phyloP scores from a whole-genome alignment of 2,113 vertebrate species.

The Taurulus bubalis region DNA sequence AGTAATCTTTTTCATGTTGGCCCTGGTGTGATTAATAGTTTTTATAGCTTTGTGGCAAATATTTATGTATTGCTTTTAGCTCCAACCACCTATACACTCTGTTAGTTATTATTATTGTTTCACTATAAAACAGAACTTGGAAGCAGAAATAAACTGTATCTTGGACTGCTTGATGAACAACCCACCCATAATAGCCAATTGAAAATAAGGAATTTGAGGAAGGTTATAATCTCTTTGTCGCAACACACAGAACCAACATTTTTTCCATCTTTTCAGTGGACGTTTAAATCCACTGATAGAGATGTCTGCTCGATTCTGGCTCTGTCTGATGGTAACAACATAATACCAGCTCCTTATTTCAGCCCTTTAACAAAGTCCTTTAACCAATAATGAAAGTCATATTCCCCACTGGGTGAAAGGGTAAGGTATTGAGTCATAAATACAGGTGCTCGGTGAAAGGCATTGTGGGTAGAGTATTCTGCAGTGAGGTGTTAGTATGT shows the following conservation, averaged over 20 bases:
- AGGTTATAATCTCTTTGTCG: neutral
- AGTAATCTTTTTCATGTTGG: conserved; percentile 5
- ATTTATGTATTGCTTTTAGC: conserved; percentile 53
- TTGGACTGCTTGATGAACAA: neutral
- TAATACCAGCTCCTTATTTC: neutral
- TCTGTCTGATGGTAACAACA: neutral
- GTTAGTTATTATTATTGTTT: neutral
- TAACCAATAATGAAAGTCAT: neutral
- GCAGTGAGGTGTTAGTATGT: conserved; percentile 80
- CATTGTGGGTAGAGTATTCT: conserved; percentile 78
- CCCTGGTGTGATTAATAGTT: conserved; percentile 45
- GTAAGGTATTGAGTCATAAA: conserved; percentile 60
- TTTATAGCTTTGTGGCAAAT: conserved; percentile 64
- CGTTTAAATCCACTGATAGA: too few relatives aligned
- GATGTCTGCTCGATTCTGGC: neutral
- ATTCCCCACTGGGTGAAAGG: conserved; percentile 47
- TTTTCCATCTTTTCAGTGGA: neutral
- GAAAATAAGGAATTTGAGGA: neutral
- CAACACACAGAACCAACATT: neutral
- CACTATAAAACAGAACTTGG: neutral
- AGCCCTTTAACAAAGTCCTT: neutral
- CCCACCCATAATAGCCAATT: neutral
- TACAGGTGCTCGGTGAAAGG: conserved; percentile 66
- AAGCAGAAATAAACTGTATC: neutral
- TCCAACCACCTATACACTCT: conserved; percentile 3